Base-by-base conservation (phyloP, 2,888 invertebrate genomes). In the Argyra leucocephala region DNA sequence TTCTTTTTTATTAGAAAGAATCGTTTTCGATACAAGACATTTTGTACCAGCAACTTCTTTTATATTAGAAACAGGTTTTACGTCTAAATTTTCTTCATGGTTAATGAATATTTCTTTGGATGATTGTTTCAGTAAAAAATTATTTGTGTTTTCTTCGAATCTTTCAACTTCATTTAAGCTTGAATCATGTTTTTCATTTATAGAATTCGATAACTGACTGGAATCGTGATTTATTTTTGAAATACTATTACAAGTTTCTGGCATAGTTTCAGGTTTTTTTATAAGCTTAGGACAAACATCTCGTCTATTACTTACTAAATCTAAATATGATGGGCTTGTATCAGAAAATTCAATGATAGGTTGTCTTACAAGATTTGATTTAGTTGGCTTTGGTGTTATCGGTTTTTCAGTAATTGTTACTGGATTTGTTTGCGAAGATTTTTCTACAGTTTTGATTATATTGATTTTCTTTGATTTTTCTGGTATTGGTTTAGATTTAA, bases 221-320 rank as follows among this genome's bases (percentile, higher is more conserved):
- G 7, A 18, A 12, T 48, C 48, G 2, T n/a, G 1, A 18, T 48
- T 48, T 15, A 18, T 5, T 48, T 48, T 48, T 18, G n/a, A 48
- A 18, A 48, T 12, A 2, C 18, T 2, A 18, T 48, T 48, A 48
- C 48, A 1, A 15, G 1, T 12, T 18, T 48, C 48, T 5, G 48
- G 48, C 48, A 48, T 48, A 48, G 48, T 48, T 48, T 48, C 48
- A 18, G 48, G 48, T 48, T 48, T 48, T n/a, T 48, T 48, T n/a
- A 48, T 5, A 48, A 48, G 7, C 18, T 9, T 48, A 18, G 48
- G 12, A 48, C 15, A 18, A 18, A 48, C 48, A 48, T 48, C 48
- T 18, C 48, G 48, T 18, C 48, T 48, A 48, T 48, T 48, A 48
- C 5, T 48, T 18, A 48, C n/a, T n/a, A 48, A 48, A 48, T 48